Base-by-base conservation (phyloP, 2,888 invertebrate species). In the Lochmaea crataegi region DNA sequence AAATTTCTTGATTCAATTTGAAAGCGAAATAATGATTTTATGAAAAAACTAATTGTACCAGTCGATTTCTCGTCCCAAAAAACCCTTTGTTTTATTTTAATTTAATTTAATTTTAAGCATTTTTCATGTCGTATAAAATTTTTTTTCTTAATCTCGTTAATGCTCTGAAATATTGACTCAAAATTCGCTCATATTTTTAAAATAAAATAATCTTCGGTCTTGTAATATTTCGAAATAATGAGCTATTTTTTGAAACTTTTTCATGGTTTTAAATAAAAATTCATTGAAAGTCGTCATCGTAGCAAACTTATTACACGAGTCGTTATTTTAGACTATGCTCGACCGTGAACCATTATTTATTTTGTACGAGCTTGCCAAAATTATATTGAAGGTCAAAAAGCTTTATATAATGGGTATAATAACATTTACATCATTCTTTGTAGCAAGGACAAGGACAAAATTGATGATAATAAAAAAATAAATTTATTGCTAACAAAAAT, bases 341-440 rank as follows among this genome's bases (percentile, higher is more conserved):
- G 61, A 42, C 61, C 61, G 61, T 63, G 61, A 63, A 63, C 61
- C 61, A 18, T 42, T 18, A 42, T 63, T 63, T 38, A 38, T 38
- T 38, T 38, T 42, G 61, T 12, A 42, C 61, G 18, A 63, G 16
- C 11, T 63, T 63, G 61, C 61, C 61, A 63, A 42, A 63, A 63
- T 42, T 63, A 38, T 38, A 10, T 60, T 38, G 38, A 63, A 63
- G 61, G 61, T 42, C 42, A 41, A 63, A 63, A 63, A 63, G 41
- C 41, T 63, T 63, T 63, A 63, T 63, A 45, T 63, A 63, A 63
- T 63, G 42, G 42, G 61, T 63, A 42, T 63, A 41, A 41, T 63
- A 41, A 42, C 61, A 18, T 63, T 63, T 63, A 41, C 61, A 18
- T 63, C 61, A 63, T 63, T 41, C 26, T 61, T 2, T 42, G 26